Evolutionary conservation across 35 echinoderm and acorn worm genomes (phyloP), one percentile per base, ranked within the genome.

Genomic region (Heliocidaris erythrogramma): DNA sequence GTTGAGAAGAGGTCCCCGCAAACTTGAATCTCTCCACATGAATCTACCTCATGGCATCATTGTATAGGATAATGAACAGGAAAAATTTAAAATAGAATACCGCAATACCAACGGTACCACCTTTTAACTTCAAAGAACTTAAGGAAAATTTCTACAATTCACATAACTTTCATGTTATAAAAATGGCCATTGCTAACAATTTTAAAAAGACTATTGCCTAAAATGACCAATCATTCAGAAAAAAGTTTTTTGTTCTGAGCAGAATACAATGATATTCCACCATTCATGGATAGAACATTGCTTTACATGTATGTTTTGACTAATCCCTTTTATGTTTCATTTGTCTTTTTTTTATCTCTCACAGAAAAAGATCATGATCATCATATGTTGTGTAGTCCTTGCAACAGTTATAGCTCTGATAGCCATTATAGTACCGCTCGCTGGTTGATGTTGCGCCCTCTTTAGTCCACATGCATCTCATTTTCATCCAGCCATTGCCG

Each of bases 311-410:
- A 78, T n/a, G 27, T 78, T n/a, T 42, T 89, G 18, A 89, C 29
- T 89, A 48, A 47, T 89, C 10, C n/a, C 42, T 47, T 89, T 31
- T 89, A 47, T 32, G 7, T 89, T 30, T 89, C 87, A 89, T 89
- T 48, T 48, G 30, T 48, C 14, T 89, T 18, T 9, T 9, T 21
- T 18, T 47, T 89, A 32, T 89, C 32, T 89, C 87, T 35, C 27
- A 48, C 87, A 89, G 87, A 89, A 89, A 89, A 89, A 89, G 87
- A 89, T 89, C 87, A 89, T 89, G 30, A 89, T 89, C 87, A 89
- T 89, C 87, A 89, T 89, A 89, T 89, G 87, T 89, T 89, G 87
- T 48, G 11, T 18, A 32, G 87, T 89, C 31, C 47, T 89, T 47
- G 0, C 42, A 89, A 18, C 31, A 32, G 47, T 89, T 7, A 32